Base-by-base conservation (phyloP, 2,888 invertebrate genomes). In the Pristionchus japonicus region DNA sequence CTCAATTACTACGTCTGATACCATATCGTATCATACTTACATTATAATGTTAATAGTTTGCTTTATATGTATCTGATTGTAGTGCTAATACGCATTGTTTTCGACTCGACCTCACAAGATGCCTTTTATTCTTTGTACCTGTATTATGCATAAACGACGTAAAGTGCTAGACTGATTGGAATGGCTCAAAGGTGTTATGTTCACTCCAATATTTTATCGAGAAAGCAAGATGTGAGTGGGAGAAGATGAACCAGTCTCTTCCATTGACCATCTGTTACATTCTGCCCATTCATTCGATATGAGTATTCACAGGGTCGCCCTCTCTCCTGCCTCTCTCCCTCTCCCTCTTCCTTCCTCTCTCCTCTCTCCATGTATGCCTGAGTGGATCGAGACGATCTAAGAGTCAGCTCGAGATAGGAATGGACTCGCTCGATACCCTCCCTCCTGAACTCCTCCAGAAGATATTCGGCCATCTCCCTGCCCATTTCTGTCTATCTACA, bases 1-100 rank as follows among this genome's bases (percentile, higher is more conserved):
- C 34, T 91, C 20, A 92, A 92, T 80, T 90, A 86, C 37, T 92
- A 91, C 87, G 89, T 86, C 34, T 85, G 67, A 85, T 64, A 40
- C 13, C 27, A 47, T 13, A 23, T 86, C 7, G 34, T 40, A 7
- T 47, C 15, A 11, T 23, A 47, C 9, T 37, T 17, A 84, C 17
- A 52, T 17, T 82, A 6, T n/a, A 34, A 57, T n/a, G 4, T 34
- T 31, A 27, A 83, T 43, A 34, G 37, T n/a, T 40, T 84, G 23
- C 7, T 23, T 77, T 3, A 13, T 34, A 34, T 37, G 7, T 40
- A 3, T 64, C 64, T 37, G 20, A 23, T 43, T 40, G 40, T n/a
- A 43, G 20, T 77, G 74, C 40, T 74, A 74, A n/a, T n/a, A 74
- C 61, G n/a, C 34, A 37, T 57, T 13, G 20, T 52, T 43, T 43